Conservation (phyloP, 2,797 vertebrate species). For the Danio choprae region DNA sequence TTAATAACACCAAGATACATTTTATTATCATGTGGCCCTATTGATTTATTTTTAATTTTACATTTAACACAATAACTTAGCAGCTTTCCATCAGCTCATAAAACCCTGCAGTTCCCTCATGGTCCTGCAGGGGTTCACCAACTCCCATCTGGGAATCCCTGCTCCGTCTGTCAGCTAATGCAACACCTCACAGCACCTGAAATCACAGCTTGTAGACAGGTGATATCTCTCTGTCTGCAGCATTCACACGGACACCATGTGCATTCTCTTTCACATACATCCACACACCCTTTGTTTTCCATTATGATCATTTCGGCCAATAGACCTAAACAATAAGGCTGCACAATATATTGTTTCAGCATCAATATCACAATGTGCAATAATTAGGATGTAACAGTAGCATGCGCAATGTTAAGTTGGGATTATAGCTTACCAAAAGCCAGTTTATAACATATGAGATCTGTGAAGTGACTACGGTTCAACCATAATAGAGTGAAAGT, state of each 20-base stretch:
- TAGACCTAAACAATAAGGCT: background rate
- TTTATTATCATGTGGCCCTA: background rate
- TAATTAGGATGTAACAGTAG: no score
- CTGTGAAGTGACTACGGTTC: no score
- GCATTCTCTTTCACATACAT: background rate
- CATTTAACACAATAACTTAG: background rate
- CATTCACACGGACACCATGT: background rate
- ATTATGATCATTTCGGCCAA: background rate
- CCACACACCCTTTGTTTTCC: background rate
- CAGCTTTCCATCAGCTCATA: background rate
- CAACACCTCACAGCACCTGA: background rate
- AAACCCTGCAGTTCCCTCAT: background rate
- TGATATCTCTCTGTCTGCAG: background rate
- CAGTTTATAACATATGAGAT: no score
- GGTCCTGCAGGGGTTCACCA: background rate
- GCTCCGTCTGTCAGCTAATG: background rate
- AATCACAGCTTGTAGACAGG: conserved; percentile 16
- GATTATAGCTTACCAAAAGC: no score
- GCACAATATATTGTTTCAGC: no score
- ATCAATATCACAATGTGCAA: no score
- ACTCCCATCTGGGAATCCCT: background rate
- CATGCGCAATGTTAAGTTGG: no score
- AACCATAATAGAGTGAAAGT: no score
- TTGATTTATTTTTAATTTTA: background rate
- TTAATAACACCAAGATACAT: no score